Evolutionary conservation across 2,888 invertebrate species (phyloP).

Genomic region (Camptogramma bilineatum): DNA sequence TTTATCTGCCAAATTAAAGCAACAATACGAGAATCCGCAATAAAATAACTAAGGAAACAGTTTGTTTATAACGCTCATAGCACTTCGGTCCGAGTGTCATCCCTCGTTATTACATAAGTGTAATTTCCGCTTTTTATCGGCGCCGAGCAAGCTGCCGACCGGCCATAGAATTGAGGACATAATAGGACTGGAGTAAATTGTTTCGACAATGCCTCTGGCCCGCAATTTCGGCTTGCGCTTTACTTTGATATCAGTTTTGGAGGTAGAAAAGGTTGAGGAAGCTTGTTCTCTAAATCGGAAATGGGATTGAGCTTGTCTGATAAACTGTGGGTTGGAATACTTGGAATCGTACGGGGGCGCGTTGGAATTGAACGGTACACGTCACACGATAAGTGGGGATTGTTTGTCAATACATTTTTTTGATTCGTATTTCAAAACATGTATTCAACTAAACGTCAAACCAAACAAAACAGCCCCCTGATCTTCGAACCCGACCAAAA

Average conservation of each 20-base stretch:
- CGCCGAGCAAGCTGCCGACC: slow-evolving; percentile 45
- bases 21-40: slow-evolving; percentile 15
- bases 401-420: not conserved
- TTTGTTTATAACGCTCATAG: slow-evolving; percentile 33
- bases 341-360: not conserved
- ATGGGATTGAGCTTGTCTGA: slow-evolving; percentile 14
- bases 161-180: slow-evolving; percentile 46
- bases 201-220: slow-evolving; percentile 46
- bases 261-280: slow-evolving; percentile 21
- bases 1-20: slow-evolving; percentile 26
- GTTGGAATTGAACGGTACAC: not conserved
- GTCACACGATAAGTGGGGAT: not conserved
- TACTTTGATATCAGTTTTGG: slow-evolving; percentile 31
- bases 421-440: not conserved
- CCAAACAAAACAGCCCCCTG: too few relatives aligned
- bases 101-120: slow-evolving; percentile 49
- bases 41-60: slow-evolving; percentile 31
- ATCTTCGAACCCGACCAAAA: too few relatives aligned
- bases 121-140: slow-evolving; percentile 52
- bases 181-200: slow-evolving; percentile 50
- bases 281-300: slow-evolving; percentile 29
- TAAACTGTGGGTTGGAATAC: slow-evolving; percentile 8
- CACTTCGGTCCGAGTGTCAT: slow-evolving; percentile 41
- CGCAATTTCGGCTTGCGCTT: slow-evolving; percentile 48
- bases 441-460: too few relatives aligned